phyloP scores from a whole-genome alignment of 2,113 vertebrate species.

The Tyto alba region DNA sequence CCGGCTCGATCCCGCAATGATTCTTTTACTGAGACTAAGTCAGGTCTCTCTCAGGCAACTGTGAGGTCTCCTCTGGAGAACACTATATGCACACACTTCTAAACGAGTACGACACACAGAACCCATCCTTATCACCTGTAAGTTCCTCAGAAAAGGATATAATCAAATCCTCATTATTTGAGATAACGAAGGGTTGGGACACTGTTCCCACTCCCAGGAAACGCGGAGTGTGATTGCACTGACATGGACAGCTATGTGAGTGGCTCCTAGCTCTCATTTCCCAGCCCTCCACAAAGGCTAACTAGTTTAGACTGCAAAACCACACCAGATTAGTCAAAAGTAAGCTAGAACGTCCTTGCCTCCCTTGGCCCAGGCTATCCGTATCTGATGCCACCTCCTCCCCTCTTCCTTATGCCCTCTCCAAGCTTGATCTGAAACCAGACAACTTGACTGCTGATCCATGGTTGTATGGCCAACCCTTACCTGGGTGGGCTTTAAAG shows the following conservation, averaged over 20 bases:
- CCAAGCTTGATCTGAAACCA: background rate
- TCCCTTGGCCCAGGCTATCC: background rate
- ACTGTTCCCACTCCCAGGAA: background rate
- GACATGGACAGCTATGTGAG: background rate
- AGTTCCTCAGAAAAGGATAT: background rate
- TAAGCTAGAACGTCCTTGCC: background rate
- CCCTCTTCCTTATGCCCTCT: background rate
- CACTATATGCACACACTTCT: background rate
- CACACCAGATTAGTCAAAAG: background rate
- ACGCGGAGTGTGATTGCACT: background rate
- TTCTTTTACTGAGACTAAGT: background rate
- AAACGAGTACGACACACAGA: background rate
- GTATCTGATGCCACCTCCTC: background rate
- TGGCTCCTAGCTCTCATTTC: background rate
- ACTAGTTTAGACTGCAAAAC: background rate
- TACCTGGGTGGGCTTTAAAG: background rate
- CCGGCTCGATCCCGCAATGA: background rate
- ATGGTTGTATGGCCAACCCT: background rate
- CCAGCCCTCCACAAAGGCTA: background rate
- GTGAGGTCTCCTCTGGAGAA: background rate
- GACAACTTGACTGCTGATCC: background rate
- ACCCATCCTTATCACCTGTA: background rate
- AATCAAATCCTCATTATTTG: background rate
- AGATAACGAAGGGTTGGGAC: accelerated
- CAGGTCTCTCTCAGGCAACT: background rate